Conservation (phyloP, 1,140 invertebrate genomes). For the Teleopsis dalmanni region DNA sequence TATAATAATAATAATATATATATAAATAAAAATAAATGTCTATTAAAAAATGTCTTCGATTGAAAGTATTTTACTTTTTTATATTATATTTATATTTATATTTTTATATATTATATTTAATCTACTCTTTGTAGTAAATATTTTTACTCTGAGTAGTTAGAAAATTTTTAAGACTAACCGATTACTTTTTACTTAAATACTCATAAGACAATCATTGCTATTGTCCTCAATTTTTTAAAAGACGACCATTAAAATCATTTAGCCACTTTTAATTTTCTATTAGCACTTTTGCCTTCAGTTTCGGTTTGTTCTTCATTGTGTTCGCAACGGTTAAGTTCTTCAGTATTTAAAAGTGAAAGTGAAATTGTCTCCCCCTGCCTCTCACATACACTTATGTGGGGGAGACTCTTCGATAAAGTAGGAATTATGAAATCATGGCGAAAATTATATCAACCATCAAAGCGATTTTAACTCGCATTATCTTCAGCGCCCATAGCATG, state of each 20-base stretch:
- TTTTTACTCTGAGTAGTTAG: neutral
- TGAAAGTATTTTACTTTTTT: no score
- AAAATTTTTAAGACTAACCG: neutral
- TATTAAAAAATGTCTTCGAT: no score
- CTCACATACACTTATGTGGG: neutral
- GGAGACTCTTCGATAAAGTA: neutral
- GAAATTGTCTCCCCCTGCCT: neutral
- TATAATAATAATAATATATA: no score
- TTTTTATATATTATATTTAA: no score
- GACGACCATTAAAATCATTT: slow-evolving; percentile 1
- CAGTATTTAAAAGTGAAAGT: neutral
- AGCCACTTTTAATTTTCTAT: slow-evolving; percentile 1
- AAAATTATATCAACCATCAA: slow-evolving; percentile 72
- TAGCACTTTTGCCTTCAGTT: slow-evolving; percentile 17
- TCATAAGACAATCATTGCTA: neutral
- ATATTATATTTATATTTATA: no score
- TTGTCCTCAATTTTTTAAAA: neutral
- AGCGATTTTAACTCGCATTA: slow-evolving; percentile 69
- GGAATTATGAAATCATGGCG: slow-evolving; percentile 47
- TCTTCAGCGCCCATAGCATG: slow-evolving; percentile 70
- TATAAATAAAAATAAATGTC: no score
- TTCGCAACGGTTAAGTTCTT: neutral
- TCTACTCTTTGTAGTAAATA: no score
- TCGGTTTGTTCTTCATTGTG: slow-evolving; percentile 29
- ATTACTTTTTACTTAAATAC: neutral